Evolutionary conservation across 1,140 invertebrate species (phyloP), one percentile per base, ranked within the genome.

Genomic region (Thaumetopoea pityocampa): DNA sequence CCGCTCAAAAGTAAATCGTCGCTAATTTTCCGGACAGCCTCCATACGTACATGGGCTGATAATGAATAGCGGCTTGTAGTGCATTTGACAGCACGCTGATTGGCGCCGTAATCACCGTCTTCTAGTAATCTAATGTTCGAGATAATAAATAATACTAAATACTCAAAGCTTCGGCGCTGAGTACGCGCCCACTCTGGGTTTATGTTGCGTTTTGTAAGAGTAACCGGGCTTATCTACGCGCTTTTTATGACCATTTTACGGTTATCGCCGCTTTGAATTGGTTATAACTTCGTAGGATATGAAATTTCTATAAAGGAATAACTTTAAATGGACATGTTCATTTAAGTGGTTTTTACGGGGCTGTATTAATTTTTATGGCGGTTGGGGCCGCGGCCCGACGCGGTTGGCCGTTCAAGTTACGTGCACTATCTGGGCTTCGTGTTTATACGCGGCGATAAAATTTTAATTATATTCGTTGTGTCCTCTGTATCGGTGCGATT

Each of bases 231-330:
- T 79, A 81, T 81, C 77, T 78, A 36, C 49, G 47, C 59, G 54
- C 47, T n/a, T 71, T 82, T 82, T 82, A 82, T 57, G 67, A 72
- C 57, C 70, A 57, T 80, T 82, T 80, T 82, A 82, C 73, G 73
- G 74, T 80, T 78, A 82, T 82, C 61, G 67, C 76, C 63, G 53
- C 67, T 74, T 61, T 61, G 73, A 78, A 80, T 74, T 59, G 76
- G 68, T 78, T 71, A 79, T 79, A 71, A 76, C 69, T 68, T 62
- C 54, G 55, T 66, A 64, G 59, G 78, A 79, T 79, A 80, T 82
- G 69, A 82, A 76, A 72, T 71, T 82, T 79, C 73, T 82, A 72
- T 73, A 78, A 63, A 76, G 57, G 64, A 65, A 72, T 72, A 72
- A 70, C 64, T 71, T 69, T 59, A 74, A 73, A 77, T 69, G 60